Evolutionary conservation across 2,888 invertebrate species (phyloP).

Genomic region (Acronicta alni): DNA sequence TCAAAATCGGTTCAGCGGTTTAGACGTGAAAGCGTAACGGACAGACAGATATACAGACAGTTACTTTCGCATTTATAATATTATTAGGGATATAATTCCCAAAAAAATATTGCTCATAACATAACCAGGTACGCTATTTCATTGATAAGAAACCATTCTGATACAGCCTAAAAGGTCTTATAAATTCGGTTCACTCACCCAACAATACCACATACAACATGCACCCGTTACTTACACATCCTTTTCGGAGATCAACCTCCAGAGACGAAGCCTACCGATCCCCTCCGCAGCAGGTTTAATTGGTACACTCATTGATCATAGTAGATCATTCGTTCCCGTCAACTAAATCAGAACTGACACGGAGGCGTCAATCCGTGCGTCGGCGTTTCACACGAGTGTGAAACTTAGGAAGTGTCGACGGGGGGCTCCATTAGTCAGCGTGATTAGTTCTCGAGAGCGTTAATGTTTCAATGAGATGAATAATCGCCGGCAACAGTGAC

Average conservation of each 20-base stretch:
- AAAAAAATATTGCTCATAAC: background rate
- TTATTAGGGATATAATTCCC: too few species aligned
- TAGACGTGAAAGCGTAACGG: too few species aligned
- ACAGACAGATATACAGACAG: too few species aligned
- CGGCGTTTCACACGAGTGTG: slow-evolving; percentile 78
- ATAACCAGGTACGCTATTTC: too few species aligned
- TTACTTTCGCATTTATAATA: too few species aligned
- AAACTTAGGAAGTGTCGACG: slow-evolving; percentile 88
- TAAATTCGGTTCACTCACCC: slow-evolving; percentile 22
- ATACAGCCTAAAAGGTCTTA: background rate
- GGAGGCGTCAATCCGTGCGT: slow-evolving; percentile 68
- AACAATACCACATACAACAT: background rate
- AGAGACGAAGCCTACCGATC: slow-evolving; percentile 30
- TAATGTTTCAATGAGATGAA: slow-evolving; percentile 89
- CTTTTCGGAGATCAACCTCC: slow-evolving; percentile 30
- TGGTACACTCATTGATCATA: slow-evolving; percentile 68
- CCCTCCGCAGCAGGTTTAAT: slow-evolving; percentile 56
- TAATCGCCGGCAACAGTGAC: slow-evolving; percentile 88
- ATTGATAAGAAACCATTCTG: too few species aligned
- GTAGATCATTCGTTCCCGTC: slow-evolving; percentile 76
- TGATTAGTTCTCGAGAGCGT: slow-evolving; percentile 87
- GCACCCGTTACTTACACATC: slow-evolving; percentile 10
- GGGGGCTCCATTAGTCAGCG: slow-evolving; percentile 88
- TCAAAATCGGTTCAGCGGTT: too few species aligned
- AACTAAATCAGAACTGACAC: slow-evolving; percentile 71